These are phyloP conservation scores for Numenius arquata DNA, from an alignment of 2,113 vertebrate genomes.

Conservation along the genomic window DNA sequence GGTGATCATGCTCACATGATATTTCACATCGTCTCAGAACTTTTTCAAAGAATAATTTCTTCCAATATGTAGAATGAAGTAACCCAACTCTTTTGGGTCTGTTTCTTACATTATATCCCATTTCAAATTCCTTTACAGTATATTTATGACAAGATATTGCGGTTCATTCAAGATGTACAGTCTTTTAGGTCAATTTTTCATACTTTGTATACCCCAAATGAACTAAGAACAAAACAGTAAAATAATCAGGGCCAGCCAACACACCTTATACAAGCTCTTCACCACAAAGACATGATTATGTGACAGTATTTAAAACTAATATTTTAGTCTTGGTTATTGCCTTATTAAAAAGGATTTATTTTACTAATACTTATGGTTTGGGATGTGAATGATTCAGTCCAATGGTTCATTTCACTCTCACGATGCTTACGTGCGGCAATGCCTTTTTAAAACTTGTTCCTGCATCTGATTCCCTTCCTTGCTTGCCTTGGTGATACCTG, in stretches of 20 bases:
- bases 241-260: neutral
- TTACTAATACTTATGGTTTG: neutral
- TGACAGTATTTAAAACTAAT: neutral
- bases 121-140: neutral
- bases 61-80: neutral
- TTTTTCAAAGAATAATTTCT: neutral
- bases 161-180: neutral
- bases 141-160: neutral
- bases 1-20: neutral
- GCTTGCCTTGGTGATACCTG: neutral
- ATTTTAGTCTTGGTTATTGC: neutral
- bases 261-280: neutral
- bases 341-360: neutral
- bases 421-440: fast-evolving
- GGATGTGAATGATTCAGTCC: neutral
- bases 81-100: neutral
- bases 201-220: neutral
- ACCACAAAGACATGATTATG: neutral
- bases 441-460: neutral
- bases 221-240: neutral
- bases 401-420: neutral
- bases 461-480: neutral
- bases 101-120: neutral
- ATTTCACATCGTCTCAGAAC: neutral
- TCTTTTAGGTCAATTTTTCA: neutral